Evolutionary conservation across 2,888 invertebrate species (phyloP).

Genomic region (Phortica okadai): DNA sequence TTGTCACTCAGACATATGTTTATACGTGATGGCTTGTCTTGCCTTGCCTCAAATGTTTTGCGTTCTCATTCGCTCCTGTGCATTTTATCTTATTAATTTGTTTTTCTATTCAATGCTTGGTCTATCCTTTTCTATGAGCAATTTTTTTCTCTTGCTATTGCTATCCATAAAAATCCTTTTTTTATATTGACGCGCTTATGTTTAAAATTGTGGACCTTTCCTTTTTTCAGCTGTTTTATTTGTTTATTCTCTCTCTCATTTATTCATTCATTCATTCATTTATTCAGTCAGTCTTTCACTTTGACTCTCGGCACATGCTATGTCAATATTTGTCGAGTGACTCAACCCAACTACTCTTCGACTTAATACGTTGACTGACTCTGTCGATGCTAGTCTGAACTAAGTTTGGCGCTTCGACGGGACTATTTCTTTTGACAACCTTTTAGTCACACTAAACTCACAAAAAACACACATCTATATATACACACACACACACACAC

Average conservation of each 20-base stretch:
- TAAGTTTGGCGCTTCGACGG: not conserved
- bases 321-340: slow-evolving; percentile 48
- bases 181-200: slow-evolving; percentile 3
- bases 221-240: not conserved
- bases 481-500: not conserved
- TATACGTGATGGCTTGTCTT: not conserved
- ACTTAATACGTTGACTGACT: not conserved
- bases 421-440: slow-evolving; percentile 7
- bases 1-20: slow-evolving; percentile 7
- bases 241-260: slow-evolving; percentile 5
- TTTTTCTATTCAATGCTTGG: not conserved
- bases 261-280: not conserved
- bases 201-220: slow-evolving; percentile 11
- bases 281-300: not conserved
- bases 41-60: not conserved
- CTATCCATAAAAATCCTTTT: slow-evolving; percentile 15
- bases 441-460: not conserved
- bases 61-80: not conserved
- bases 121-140: not conserved
- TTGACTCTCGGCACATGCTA: not conserved
- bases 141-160: not conserved
- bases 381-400: not conserved
- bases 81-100: not conserved
- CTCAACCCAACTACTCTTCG: slow-evolving; percentile 25
- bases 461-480: too few relatives aligned